These are phyloP conservation scores for Mesopsocus fuscifrons DNA, from an alignment of 2,888 invertebrate genomes.

Conservation along the genomic window DNA sequence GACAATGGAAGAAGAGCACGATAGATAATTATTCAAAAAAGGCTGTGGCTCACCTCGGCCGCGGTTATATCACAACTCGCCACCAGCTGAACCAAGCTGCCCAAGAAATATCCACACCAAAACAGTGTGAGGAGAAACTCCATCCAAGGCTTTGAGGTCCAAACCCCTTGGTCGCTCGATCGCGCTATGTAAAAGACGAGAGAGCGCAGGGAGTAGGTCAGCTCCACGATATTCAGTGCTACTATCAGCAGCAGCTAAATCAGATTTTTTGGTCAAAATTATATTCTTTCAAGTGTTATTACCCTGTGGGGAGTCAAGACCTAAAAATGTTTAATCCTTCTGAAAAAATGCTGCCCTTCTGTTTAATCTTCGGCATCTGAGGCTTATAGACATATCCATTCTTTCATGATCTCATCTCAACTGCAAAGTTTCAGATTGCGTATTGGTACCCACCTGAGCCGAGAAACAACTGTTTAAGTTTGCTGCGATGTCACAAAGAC, in stretches of 20 bases:
- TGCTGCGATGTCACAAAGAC: too few relatives aligned
- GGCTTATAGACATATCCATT: too few relatives aligned
- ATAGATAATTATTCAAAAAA: too few relatives aligned
- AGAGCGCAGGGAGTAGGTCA: conserved; percentile 3
- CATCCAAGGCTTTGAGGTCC: conserved; percentile 2
- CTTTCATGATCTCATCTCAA: too few relatives aligned
- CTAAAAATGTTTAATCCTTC: not conserved
- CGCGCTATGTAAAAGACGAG: not conserved
- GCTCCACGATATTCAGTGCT: not conserved
- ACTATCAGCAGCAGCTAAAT: conserved; percentile 2
- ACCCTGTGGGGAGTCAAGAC: not conserved
- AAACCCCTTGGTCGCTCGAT: not conserved
- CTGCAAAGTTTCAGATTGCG: too few relatives aligned
- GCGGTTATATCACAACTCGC: not conserved
- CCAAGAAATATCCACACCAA: conserved; percentile 2
- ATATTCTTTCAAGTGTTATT: not conserved
- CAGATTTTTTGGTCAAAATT: too few relatives aligned
- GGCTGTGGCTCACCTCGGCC: not conserved
- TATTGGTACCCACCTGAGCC: too few relatives aligned
- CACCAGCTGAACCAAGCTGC: not conserved
- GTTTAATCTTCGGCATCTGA: too few relatives aligned
- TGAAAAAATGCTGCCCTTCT: not conserved
- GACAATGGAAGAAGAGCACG: too few relatives aligned
- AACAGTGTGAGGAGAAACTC: conserved; percentile 5
- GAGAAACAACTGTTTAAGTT: too few relatives aligned